These are phyloP conservation scores for Drosophila mulleri DNA, from an alignment of 2,888 invertebrate genomes.

Conservation along the genomic window DNA sequence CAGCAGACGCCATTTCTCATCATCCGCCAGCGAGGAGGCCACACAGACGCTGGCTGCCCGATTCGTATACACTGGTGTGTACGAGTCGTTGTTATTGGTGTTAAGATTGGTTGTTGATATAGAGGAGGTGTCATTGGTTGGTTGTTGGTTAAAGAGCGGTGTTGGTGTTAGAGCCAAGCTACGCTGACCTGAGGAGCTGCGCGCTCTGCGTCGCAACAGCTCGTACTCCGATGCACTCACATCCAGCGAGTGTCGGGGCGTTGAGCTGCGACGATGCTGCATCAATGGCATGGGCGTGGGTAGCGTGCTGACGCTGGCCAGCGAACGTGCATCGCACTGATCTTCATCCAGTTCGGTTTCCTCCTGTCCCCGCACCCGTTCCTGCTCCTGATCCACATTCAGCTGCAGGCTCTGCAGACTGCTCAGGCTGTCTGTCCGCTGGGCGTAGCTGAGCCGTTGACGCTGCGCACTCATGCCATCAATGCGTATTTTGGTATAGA, in stretches of 20 bases:
- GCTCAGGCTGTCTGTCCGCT: constrained; percentile 80
- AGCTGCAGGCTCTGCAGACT: constrained; percentile 82
- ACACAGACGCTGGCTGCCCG: constrained; percentile 82
- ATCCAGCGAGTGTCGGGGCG: constrained; percentile 79
- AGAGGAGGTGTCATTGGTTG: constrained; percentile 33
- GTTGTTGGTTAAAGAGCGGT: constrained; percentile 80
- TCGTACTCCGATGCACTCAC: constrained; percentile 65
- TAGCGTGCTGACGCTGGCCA: constrained; percentile 69
- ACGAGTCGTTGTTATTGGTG: constrained; percentile 74
- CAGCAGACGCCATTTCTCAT: constrained; percentile 85
- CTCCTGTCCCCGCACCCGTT: constrained; percentile 29
- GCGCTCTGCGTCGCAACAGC: constrained; percentile 66
- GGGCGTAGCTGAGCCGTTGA: constrained; percentile 82
- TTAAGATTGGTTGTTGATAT: constrained; percentile 44
- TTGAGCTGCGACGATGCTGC: constrained; percentile 82
- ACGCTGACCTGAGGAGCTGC: constrained; percentile 82
- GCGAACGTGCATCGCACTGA: constrained; percentile 67
- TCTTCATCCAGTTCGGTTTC: constrained; percentile 35
- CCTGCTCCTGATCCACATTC: constrained; percentile 62
- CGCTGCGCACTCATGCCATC: constrained; percentile 74
- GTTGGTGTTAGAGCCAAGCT: constrained; percentile 83
- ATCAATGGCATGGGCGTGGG: constrained; percentile 82
- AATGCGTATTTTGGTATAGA: constrained; percentile 84
- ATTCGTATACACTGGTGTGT: constrained; percentile 84
- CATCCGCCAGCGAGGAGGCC: constrained; percentile 79